Conservation (phyloP, 2,797 vertebrate species). For the Chrosomus eos region DNA sequence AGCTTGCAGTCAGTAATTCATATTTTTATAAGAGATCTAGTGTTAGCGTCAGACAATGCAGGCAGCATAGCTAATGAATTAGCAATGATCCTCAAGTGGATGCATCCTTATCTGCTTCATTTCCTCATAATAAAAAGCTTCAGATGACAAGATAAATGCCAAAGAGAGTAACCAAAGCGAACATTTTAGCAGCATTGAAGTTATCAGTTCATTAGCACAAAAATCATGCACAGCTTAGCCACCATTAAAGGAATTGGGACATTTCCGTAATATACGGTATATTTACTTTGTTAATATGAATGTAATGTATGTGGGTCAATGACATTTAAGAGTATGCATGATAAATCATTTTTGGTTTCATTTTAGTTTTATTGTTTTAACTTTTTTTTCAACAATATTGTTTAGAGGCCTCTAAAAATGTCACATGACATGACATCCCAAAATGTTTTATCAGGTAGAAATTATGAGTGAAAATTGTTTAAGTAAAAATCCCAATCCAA, state of each 20-base stretch:
- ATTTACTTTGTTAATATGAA: not conserved
- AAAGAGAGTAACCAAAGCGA: conserved; percentile 15
- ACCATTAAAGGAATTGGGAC: not conserved
- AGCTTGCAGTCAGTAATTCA: conserved; percentile 38
- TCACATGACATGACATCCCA: not conserved
- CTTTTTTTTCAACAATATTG: not conserved
- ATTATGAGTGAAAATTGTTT: not conserved
- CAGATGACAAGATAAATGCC: conserved; percentile 34
- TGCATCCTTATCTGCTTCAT: conserved; percentile 25
- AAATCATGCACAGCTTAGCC: not conserved
- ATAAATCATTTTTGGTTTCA: not conserved
- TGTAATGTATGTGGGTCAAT: not conserved
- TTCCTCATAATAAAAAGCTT: conserved; percentile 38
- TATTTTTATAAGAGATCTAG: conserved; percentile 36
- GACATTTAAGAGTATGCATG: not conserved
- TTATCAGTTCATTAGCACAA: not conserved
- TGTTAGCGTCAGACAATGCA: not conserved
- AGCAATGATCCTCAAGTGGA: conserved; percentile 40
- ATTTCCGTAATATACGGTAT: not conserved
- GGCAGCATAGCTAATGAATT: conserved; percentile 44
- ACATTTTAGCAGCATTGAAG: not conserved
- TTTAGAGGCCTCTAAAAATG: not conserved
- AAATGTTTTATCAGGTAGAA: not conserved
- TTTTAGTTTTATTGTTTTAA: not conserved
- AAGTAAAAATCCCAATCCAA: not conserved